Conservation (phyloP, 1,140 invertebrate genomes). For the Eubasilissa regina region DNA sequence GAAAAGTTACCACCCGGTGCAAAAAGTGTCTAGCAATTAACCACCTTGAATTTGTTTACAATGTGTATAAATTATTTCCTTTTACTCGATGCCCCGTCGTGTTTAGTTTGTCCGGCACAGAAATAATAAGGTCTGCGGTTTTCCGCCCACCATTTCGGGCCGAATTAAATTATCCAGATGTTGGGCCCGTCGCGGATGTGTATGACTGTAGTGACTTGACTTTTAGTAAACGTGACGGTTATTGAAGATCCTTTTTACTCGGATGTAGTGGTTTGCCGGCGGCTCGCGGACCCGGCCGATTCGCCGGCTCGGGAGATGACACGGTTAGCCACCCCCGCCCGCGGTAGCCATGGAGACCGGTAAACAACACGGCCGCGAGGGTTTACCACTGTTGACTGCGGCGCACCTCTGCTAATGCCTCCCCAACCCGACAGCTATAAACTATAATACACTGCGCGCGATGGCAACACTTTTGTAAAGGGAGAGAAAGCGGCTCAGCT, state of each 20-base stretch:
- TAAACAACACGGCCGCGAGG: constrained; percentile 19
- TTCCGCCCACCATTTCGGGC: background rate
- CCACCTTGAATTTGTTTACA: background rate
- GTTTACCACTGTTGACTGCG: constrained; percentile 23
- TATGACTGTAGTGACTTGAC: too few relatives aligned
- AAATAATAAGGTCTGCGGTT: constrained; percentile 27
- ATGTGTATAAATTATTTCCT: background rate
- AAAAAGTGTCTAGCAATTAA: background rate
- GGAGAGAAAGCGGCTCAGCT: background rate
- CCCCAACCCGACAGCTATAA: background rate
- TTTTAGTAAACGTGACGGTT: too few relatives aligned
- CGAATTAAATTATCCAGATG: background rate
- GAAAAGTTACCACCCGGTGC: background rate
- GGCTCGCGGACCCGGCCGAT: background rate
- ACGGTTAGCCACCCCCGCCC: constrained; percentile 12
- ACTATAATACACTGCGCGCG: constrained; percentile 10
- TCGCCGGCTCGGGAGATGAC: constrained; percentile 6
- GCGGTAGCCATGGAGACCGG: constrained; percentile 10
- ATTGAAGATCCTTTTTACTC: too few relatives aligned
- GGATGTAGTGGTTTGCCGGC: too few relatives aligned
- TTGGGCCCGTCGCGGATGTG: too few relatives aligned
- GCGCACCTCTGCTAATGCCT: constrained; percentile 22
- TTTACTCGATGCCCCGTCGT: background rate
- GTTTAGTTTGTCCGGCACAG: background rate
- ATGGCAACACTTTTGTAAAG: background rate